phyloP scores from a whole-genome alignment of 2,113 vertebrate species.

The Carassius carassius region DNA sequence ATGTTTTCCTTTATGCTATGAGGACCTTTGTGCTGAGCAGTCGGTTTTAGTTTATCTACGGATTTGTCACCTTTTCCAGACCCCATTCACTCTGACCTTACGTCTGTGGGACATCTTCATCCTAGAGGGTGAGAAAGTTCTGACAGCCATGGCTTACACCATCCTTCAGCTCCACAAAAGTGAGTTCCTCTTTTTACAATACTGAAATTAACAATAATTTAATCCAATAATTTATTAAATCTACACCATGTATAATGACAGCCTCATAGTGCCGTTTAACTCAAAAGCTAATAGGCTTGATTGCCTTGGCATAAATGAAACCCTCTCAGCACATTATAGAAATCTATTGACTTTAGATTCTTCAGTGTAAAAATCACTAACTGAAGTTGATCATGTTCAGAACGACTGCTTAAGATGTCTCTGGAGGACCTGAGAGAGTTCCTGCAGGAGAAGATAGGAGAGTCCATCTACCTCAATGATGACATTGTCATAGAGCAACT shows the following conservation, averaged over 20 bases:
- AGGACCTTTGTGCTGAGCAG: background rate
- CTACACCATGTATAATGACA: background rate
- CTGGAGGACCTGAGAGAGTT: constrained; percentile 87
- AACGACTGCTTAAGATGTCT: constrained; percentile 79
- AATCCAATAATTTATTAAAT: background rate
- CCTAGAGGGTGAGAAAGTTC: constrained; percentile 82
- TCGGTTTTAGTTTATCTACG: background rate
- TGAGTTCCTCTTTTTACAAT: constrained; percentile 63
- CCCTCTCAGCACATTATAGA: background rate
- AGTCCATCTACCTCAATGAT: constrained; percentile 77
- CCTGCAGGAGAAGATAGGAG: constrained; percentile 80
- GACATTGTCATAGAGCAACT: constrained; percentile 82
- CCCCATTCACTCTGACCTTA: constrained; percentile 83
- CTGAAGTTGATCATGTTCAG: constrained; percentile 59
- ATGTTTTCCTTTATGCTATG: background rate
- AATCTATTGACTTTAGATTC: background rate
- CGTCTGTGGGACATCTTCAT: constrained; percentile 87
- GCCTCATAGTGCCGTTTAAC: no score
- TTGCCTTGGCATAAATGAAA: background rate
- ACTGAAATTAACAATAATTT: background rate
- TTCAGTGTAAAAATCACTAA: no score
- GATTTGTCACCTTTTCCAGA: constrained; percentile 65
- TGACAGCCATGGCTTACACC: constrained; percentile 84
- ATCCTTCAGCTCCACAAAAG: constrained; percentile 85
- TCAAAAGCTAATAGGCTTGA: background rate